Evolutionary conservation across 2,797 vertebrate species (phyloP).

Genomic region (Pristis pectinata): DNA sequence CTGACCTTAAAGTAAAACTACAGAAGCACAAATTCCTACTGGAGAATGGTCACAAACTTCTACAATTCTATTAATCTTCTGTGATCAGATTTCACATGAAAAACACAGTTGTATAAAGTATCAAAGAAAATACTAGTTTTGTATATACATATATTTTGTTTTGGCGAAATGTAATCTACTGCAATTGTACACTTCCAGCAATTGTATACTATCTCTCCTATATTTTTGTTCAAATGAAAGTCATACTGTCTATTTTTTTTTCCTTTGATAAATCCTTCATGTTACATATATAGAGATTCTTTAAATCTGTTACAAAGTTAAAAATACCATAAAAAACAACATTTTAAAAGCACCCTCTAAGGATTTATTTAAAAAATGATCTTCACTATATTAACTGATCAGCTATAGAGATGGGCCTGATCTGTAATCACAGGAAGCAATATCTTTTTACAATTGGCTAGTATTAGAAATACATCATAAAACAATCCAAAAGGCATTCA

Average conservation of each 20-base stretch:
- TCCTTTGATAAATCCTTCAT: constrained; percentile 28
- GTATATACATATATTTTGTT: neutral
- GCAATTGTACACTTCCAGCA: constrained; percentile 6
- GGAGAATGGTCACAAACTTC: neutral
- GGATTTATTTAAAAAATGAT: constrained; percentile 33
- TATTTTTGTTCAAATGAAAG: constrained; percentile 21
- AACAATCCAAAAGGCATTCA: neutral
- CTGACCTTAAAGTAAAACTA: neutral
- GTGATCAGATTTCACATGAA: neutral
- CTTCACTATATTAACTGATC: constrained; percentile 27
- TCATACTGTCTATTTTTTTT: neutral
- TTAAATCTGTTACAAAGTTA: constrained; percentile 35
- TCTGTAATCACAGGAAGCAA: neutral
- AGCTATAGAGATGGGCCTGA: neutral
- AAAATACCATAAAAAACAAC: constrained; percentile 37
- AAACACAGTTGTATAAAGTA: neutral
- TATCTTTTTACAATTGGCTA: constrained; percentile 19
- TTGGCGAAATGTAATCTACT: neutral
- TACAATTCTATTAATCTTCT: constrained; percentile 1
- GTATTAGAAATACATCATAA: constrained; percentile 1
- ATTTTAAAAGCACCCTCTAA: neutral
- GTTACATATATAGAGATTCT: constrained; percentile 32
- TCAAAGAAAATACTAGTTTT: neutral
- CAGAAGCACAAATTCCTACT: neutral
- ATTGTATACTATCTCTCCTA: constrained; percentile 20